Evolutionary conservation across 2,797 vertebrate species (phyloP).

Genomic region (Agapornis canus): DNA sequence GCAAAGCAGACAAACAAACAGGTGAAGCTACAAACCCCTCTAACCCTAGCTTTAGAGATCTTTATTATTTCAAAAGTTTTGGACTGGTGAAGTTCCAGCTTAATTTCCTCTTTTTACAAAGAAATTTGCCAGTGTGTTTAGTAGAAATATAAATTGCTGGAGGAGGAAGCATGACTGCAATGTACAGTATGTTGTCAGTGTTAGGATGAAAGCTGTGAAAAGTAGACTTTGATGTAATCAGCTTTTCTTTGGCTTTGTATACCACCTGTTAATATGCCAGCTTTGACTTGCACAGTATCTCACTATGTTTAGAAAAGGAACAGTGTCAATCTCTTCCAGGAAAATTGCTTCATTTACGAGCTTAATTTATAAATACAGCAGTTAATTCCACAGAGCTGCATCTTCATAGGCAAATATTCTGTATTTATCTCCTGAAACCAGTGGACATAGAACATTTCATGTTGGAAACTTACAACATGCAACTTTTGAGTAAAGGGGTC

Average conservation of each 20-base stretch:
- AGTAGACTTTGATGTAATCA: not conserved
- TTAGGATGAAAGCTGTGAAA: slow-evolving; percentile 11
- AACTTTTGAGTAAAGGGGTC: not conserved
- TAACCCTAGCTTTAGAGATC: not conserved
- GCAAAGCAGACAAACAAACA: not conserved
- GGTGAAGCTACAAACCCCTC: not conserved
- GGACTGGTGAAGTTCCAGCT: not conserved
- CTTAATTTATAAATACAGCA: slow-evolving; percentile 56
- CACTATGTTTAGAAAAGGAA: slow-evolving; percentile 52
- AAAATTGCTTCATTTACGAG: not conserved
- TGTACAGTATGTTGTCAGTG: not conserved
- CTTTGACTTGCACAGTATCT: not conserved
- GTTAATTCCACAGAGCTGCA: slow-evolving; percentile 33
- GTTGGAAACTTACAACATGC: slow-evolving; percentile 17
- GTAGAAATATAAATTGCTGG: not conserved
- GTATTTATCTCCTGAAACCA: slow-evolving; percentile 62
- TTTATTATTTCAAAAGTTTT: not conserved
- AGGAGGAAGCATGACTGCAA: not conserved
- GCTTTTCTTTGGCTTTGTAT: slow-evolving; percentile 4
- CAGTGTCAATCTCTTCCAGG: not conserved
- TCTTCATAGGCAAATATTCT: slow-evolving; percentile 51
- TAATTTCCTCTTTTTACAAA: not conserved
- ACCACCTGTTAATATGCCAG: not conserved
- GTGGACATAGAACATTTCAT: slow-evolving; percentile 48
- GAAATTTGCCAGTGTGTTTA: not conserved